Base-by-base conservation (phyloP, 2,113 vertebrate genomes). In the Spizaetus ornatus region DNA sequence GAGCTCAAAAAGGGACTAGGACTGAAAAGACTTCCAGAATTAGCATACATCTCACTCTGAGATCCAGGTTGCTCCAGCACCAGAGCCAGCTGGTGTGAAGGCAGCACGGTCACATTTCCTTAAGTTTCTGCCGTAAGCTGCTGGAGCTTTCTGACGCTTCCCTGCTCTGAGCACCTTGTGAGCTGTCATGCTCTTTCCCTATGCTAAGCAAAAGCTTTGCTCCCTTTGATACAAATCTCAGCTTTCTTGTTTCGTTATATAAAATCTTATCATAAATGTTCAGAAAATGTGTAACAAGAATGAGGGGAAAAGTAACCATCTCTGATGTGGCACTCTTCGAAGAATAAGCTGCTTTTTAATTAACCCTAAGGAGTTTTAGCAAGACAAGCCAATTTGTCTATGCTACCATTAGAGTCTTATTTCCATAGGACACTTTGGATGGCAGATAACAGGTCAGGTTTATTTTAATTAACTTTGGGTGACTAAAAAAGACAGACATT, bases 381-480 rank as follows among this genome's bases (percentile, higher is more conserved):
- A 71, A 95, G 92, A 80, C 45, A 77, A 93, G 31, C n/a, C 25
- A 65, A 48, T 95, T 96, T 96, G 20, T 93, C 20, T 82, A 29
- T 47, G 15, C 13, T 84, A 22, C 76, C 16, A 52, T 42, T 67
- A 53, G 3, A 88, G 31, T 82, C 16, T 62, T 45, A 34, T 86
- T 97, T 87, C 78, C 50, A 21, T 12, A 47, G 65, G 86, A 90
- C 48, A 82, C 38, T 84, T 97, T 53, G 59, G 8, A 50, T 81
- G 74, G 56, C 56, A 93, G 82, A 90, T 47, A 95, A 70, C 71
- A 94, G 94, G 93, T 95, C 61, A 90, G 38, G 87, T 91, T 91
- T 89, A 81, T 92, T 96, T 96, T 97, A 97, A 97, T 97, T 97
- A 97, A 90, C 43, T 97, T 48, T 40, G 11, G 18, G 40, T 71